Conservation (phyloP, 2,888 invertebrate species). For the Thyatira batis region DNA sequence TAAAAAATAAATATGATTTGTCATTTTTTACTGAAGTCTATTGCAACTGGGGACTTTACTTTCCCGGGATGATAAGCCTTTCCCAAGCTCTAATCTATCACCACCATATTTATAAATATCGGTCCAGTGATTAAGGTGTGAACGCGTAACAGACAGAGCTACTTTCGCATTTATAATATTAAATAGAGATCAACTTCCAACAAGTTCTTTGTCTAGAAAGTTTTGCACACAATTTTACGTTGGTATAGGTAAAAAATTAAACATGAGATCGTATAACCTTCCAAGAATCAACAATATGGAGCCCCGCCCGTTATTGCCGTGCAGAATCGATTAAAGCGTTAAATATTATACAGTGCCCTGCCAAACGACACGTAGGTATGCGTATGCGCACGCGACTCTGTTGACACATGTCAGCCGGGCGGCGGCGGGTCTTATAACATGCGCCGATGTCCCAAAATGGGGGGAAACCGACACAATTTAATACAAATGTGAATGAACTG, state of each 20-base stretch:
- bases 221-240: background rate
- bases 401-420: conserved; percentile 23
- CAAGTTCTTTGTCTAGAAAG: too few relatives aligned
- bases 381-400: conserved; percentile 38
- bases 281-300: background rate
- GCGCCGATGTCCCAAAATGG: conserved; percentile 20
- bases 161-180: too few relatives aligned
- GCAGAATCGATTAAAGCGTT: conserved; percentile 10
- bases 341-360: conserved; percentile 17
- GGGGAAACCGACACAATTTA: conserved; percentile 29
- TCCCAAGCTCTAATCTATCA: too few relatives aligned
- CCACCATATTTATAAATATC: too few relatives aligned
- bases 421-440: conserved; percentile 46
- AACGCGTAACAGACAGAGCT: too few relatives aligned
- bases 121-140: too few relatives aligned
- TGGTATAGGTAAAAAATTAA: background rate
- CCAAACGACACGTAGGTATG: conserved; percentile 25
- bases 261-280: background rate
- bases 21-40: too few relatives aligned
- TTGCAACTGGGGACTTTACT: too few relatives aligned
- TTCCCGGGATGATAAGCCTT: too few relatives aligned
- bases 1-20: too few relatives aligned
- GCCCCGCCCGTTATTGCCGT: background rate
- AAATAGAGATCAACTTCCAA: too few relatives aligned
- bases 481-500: conserved; percentile 8